A percentile compares a stretch with the other conserved stretches of the same genome.
Conservation (phyloP, 2,797 vertebrate genomes). For the Hapalemur alaotrensis region DNA sequence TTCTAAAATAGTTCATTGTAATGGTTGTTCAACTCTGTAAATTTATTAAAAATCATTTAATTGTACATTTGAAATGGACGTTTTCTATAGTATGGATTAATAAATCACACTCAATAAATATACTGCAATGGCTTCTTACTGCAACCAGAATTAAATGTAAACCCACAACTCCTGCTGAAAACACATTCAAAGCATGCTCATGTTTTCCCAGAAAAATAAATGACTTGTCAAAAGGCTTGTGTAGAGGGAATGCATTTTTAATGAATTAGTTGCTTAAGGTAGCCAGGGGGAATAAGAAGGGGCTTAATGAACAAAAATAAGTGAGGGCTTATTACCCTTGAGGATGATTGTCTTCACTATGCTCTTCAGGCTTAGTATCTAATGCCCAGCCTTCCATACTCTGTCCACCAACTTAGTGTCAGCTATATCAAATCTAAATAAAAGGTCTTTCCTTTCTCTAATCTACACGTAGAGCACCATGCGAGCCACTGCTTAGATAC, state of each 20-base stretch:
- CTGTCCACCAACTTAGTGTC: neutral
- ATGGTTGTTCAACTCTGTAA: neutral
- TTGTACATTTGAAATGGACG: neutral
- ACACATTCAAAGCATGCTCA: neutral
- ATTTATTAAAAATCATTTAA: neutral
- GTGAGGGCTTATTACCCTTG: neutral
- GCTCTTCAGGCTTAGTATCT: neutral
- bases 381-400: neutral
- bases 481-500: neutral
- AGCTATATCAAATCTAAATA: neutral
- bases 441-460: neutral
- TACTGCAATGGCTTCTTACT: neutral
- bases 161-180: neutral
- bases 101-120: neutral
- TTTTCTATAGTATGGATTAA: neutral
- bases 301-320: neutral
- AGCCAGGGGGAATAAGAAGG: neutral
- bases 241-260: neutral
- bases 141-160: neutral
- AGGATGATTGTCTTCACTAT: neutral
- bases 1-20: neutral
- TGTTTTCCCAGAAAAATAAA: conserved; percentile 7
- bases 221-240: neutral
- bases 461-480: neutral
- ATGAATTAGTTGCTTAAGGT: neutral